Evolutionary conservation across 2,113 vertebrate species (phyloP), one percentile per base, ranked within the genome.

Genomic region (Ornithorhynchus anatinus): DNA sequence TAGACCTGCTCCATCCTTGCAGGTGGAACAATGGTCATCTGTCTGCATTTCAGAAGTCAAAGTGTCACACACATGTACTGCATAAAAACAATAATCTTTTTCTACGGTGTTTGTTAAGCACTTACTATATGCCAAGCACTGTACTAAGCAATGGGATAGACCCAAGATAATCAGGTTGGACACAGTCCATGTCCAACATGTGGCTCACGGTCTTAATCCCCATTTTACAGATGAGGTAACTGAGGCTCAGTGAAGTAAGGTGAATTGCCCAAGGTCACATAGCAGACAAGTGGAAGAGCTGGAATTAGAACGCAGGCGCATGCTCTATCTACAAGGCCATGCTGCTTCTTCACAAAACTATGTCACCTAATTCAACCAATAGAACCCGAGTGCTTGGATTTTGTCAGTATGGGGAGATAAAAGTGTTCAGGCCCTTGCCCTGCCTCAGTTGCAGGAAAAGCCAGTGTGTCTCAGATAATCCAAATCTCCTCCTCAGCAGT

Each of bases 401-500:
- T 48, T 39, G 7, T 54, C 75, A 43, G 23, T 25, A 51, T 40
- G 52, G 71, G 59, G 61, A 16, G 27, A 44, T 74, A 77, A 82
- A 84, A 76, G 80, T 74, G 85, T 82, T 82, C 78, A 79, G 66
- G 43, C 44, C n/a, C 31, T 48, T 66, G 52, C 80, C 44, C 29
- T 72, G 44, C 40, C 40, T 59, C 19, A 67, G 48, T 23, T 80
- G 59, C 43, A 54, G 43, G 48, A 74, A 79, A 81, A 79, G 65
- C 4, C 7, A 77, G 35, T 63, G 35, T 69, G 51, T 72, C 59
- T 52, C 75, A 22, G 33, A 72, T 39, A 80, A 67, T n/a, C n/a
- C 22, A 12, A 25, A 35, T 59, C 76, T 63, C 69, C 22, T 59
- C 50, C 39, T 60, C 36, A 36, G 29, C 80, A 75, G 0, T 0